Evolutionary conservation across 1,140 invertebrate species (phyloP), one percentile per base, ranked within the genome.

Genomic region (Ostrea denselamellosa): DNA sequence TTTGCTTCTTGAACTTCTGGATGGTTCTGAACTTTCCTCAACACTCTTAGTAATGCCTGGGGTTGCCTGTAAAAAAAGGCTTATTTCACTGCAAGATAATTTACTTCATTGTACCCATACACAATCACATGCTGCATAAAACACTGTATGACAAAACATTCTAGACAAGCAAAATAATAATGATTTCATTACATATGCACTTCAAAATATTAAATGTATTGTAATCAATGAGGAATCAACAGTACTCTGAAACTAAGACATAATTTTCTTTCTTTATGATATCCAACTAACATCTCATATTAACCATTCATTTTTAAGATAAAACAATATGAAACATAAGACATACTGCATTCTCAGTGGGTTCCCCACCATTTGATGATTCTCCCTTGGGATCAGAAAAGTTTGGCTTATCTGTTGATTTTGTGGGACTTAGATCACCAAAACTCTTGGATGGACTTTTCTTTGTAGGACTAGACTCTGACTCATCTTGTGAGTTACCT

Each of bases 391-490:
- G 4, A 19, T 51, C 44, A 25, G 82, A 19, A 83, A 54, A 83
- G n/a, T 44, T 83, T 54, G 19, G 44, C 25, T 83, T 83, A 14
- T 34, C 22, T n/a, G 82, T 34, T 17, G 82, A 22, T 19, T 54
- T 54, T 51, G 82, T 52, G 5, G 82, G 44, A 22, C 51, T 53
- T n/a, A 22, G 53, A 12, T 83, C 82, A 83, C 82, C 82, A 54
- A 54, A 52, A 52, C 82, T 54, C 22, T 83, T 83, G n/a, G 44
- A 52, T 52, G 82, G 82, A 54, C 82, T 83, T 83, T 52, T 54
- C 83, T 88, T 88, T 5, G 65, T 85, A 56, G 65, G 83, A 81
- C 83, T 88, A 5, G 44, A 54, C n/a, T 83, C 82, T 19, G 82
- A 83, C 44, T 83, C 82, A 83, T 83, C 82, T 44, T 83, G 82